Percentiles rank a stretch among this genome's conserved stretches.
phyloP scores from a whole-genome alignment of 1,140 invertebrate species.

The Vanessa tameamea region DNA sequence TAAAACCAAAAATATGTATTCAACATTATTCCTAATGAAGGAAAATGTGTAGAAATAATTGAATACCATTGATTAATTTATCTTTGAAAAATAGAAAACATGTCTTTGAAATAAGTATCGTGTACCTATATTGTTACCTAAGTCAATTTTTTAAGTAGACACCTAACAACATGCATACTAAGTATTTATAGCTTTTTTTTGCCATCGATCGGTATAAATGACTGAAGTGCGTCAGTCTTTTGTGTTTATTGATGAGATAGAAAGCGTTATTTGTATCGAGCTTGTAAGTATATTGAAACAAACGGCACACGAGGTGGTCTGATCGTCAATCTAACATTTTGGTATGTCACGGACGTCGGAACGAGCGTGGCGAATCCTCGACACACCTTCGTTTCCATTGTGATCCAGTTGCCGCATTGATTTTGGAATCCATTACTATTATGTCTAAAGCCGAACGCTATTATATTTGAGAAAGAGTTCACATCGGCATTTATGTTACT shows the following conservation, averaged over 20 bases:
- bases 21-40: no score
- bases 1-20: no score
- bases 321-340: constrained; percentile 61
- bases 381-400: constrained; percentile 46
- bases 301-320: constrained; percentile 52
- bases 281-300: constrained; percentile 17
- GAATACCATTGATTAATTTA: no score
- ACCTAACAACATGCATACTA: background rate
- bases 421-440: constrained; percentile 51
- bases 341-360: constrained; percentile 51
- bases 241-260: background rate
- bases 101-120: no score
- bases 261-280: background rate
- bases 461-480: constrained; percentile 33
- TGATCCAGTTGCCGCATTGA: constrained; percentile 42
- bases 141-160: background rate
- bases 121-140: no score
- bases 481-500: background rate
- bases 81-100: no score
- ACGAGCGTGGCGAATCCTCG: constrained; percentile 56
- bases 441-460: constrained; percentile 48
- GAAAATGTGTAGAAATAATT: no score
- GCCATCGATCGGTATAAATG: no score
- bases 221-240: background rate
- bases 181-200: no score